A percentile compares a stretch with the other conserved stretches of the same genome.
These are phyloP conservation scores for Syrphus vitripennis DNA, from an alignment of 2,888 invertebrate genomes.

Conservation along the genomic window DNA sequence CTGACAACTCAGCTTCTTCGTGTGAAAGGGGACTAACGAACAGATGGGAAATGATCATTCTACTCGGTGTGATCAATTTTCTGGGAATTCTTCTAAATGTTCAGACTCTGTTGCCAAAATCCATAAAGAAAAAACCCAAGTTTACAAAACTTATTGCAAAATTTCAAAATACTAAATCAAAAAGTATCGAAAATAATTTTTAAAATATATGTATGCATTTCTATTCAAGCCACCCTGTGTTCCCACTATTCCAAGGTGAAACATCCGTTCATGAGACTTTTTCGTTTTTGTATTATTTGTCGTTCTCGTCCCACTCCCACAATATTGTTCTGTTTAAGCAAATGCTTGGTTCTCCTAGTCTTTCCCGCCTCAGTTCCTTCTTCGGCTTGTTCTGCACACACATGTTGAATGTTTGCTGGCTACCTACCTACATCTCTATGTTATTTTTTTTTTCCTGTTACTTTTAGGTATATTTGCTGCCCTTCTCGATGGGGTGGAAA, in stretches of 20 bases:
- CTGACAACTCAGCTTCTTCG: too few relatives aligned
- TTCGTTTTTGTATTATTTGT: background rate
- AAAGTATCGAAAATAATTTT: background rate
- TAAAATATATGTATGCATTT: background rate
- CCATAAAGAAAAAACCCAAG: too few relatives aligned
- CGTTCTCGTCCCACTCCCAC: constrained; percentile 32
- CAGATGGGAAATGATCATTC: too few relatives aligned
- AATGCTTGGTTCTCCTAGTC: constrained; percentile 39
- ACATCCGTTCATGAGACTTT: constrained; percentile 32
- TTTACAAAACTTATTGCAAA: too few relatives aligned
- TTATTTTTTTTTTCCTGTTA: background rate
- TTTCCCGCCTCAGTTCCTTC: constrained; percentile 30
- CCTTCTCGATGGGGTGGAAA: constrained; percentile 58
- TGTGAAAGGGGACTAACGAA: too few relatives aligned
- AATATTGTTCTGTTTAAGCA: constrained; percentile 16
- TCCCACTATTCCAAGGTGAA: constrained; percentile 15
- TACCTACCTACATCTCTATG: background rate
- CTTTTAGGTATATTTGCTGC: constrained; percentile 31
- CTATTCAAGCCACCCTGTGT: constrained; percentile 19
- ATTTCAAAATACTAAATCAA: too few relatives aligned
- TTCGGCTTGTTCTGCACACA: constrained; percentile 40
- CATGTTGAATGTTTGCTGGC: constrained; percentile 49
- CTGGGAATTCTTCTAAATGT: too few relatives aligned
- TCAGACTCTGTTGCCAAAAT: too few relatives aligned
- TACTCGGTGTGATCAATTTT: too few relatives aligned